These are phyloP conservation scores for Erebia aethiops DNA, from an alignment of 2,888 invertebrate genomes.

Conservation along the genomic window DNA sequence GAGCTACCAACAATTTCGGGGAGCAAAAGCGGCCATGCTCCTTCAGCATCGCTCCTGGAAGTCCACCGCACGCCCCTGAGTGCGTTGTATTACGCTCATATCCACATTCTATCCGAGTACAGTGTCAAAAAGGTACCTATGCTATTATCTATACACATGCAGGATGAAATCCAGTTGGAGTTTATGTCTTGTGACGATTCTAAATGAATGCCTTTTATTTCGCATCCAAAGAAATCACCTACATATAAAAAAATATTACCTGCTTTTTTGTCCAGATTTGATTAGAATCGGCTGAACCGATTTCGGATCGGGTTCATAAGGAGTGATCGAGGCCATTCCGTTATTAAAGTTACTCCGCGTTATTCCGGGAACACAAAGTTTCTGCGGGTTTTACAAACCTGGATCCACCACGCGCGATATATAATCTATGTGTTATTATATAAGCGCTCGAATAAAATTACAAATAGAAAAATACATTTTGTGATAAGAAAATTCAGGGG, in stretches of 20 bases:
- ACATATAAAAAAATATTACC: too few relatives aligned
- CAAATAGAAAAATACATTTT: too few relatives aligned
- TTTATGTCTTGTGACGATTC: neutral
- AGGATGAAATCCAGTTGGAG: neutral
- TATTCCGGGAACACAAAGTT: too few relatives aligned
- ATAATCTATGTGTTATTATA: too few relatives aligned
- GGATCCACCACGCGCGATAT: too few relatives aligned
- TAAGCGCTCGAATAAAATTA: too few relatives aligned
- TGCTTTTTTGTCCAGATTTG: neutral
- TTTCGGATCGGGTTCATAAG: neutral
- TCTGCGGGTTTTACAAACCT: too few relatives aligned
- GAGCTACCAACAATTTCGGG: constrained; percentile 64
- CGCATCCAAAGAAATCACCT: too few relatives aligned
- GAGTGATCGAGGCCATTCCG: too few relatives aligned
- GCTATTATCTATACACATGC: neutral
- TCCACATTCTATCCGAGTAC: constrained; percentile 50
- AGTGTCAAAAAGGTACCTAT: constrained; percentile 58
- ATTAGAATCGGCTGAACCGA: neutral
- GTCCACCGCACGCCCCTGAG: constrained; percentile 56
- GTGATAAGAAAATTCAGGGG: too few relatives aligned
- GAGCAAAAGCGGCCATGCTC: constrained; percentile 64
- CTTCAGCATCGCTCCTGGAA: constrained; percentile 54
- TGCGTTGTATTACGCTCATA: constrained; percentile 53
- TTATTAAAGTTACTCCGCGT: too few relatives aligned
- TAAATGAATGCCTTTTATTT: neutral